phyloP scores from a whole-genome alignment of 2,888 invertebrate genomes.

The Elegia similella region DNA sequence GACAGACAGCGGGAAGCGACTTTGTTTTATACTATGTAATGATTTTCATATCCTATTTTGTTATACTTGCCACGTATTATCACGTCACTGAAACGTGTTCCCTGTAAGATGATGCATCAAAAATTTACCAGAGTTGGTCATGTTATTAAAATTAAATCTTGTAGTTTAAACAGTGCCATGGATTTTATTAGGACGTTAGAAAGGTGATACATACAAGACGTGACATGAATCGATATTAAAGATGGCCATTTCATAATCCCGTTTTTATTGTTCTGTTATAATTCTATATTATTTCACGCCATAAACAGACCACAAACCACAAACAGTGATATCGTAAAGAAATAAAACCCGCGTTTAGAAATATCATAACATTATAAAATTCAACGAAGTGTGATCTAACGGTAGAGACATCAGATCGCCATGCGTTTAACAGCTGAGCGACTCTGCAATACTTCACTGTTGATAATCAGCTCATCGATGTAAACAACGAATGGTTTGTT shows the following conservation, averaged over 20 bases:
- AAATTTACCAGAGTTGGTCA: background rate
- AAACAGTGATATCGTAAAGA: constrained; percentile 10
- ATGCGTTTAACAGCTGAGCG: constrained; percentile 26
- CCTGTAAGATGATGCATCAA: too few species aligned
- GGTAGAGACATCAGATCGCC: constrained; percentile 21
- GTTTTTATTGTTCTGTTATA: background rate
- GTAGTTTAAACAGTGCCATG: background rate
- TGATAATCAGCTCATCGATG: constrained; percentile 15
- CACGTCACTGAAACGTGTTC: too few species aligned
- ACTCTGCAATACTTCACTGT: constrained; percentile 20
- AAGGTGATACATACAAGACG: constrained; percentile 2
- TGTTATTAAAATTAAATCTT: background rate
- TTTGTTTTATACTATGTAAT: too few species aligned
- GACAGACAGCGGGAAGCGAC: too few species aligned
- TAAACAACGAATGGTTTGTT: constrained; percentile 7
- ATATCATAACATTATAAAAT: constrained; percentile 17
- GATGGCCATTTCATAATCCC: constrained; percentile 17
- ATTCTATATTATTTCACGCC: constrained; percentile 15
- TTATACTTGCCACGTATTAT: too few species aligned
- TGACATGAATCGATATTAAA: background rate
- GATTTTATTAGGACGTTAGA: background rate
- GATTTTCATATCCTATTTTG: too few species aligned
- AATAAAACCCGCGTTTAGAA: constrained; percentile 21
- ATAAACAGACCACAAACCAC: constrained; percentile 27
- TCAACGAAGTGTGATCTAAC: constrained; percentile 25